Conservation (phyloP, 1,140 invertebrate genomes). For the Drosophila melanogaster region Release_6_plus_ISO1_MT NT_033777.3:9891001-9891500, state of each 20-base stretch:
- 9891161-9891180: constrained; percentile 65
- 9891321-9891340: constrained; percentile 31
- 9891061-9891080: constrained; percentile 24
- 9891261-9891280: constrained; percentile 39
- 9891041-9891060: constrained; percentile 56
- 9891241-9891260: constrained; percentile 26
- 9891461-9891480: constrained; percentile 5
- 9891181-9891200: constrained; percentile 58
- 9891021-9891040: constrained; percentile 22
- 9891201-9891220: constrained; percentile 56
- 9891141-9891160: constrained; percentile 41
- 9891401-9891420: constrained; percentile 16
- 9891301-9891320: constrained; percentile 41
- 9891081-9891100: constrained; percentile 3
- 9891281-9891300: neutral
- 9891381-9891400: constrained; percentile 49
- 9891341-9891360: constrained; percentile 7
- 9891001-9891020: constrained; percentile 10
- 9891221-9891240: constrained; percentile 71
- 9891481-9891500: constrained; percentile 1
- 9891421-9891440: constrained; percentile 18
- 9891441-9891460: constrained; percentile 17
- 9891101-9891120: too few relatives aligned
- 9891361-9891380: constrained; percentile 24
- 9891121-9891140: neutral